Percentiles rank a stretch among this genome's conserved stretches.
These are phyloP conservation scores for Ficedula albicollis DNA, from an alignment of 2,797 vertebrate genomes.

Conservation along the genomic window DNA sequence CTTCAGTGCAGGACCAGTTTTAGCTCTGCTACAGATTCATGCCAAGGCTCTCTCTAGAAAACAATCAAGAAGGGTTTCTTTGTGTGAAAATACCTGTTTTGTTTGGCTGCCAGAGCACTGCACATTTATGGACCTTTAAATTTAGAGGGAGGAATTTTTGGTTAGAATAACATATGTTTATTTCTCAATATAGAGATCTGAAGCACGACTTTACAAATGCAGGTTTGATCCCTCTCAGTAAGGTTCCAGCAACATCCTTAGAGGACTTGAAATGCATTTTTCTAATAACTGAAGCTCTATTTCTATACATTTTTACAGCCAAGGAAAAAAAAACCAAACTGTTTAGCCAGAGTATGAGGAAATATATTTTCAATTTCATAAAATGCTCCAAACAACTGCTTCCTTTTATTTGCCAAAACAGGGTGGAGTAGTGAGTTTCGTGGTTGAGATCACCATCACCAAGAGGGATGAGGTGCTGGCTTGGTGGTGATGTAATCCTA, in stretches of 20 bases:
- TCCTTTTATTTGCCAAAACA: not conserved
- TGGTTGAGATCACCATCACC: conserved; percentile 3
- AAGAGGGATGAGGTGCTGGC: not conserved
- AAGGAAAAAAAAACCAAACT: not conserved
- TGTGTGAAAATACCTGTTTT: not conserved
- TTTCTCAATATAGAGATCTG: not conserved
- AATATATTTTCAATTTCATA: not conserved
- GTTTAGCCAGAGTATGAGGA: not conserved
- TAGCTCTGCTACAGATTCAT: not conserved
- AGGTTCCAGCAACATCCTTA: not conserved
- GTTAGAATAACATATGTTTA: not conserved
- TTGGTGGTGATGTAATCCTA: not conserved
- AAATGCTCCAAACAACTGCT: not conserved
- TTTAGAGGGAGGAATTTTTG: not conserved
- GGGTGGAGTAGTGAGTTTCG: conserved; percentile 20
- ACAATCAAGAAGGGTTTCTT: not conserved
- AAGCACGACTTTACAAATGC: not conserved
- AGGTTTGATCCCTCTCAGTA: not conserved
- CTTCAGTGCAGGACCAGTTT: not conserved
- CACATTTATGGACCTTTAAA: not conserved
- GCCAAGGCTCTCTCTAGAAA: not conserved
- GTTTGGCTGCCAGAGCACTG: not conserved
- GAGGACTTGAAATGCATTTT: not conserved
- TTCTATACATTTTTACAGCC: not conserved
- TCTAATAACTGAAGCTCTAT: not conserved